Percentiles rank a stretch among this genome's conserved stretches.
phyloP scores from a whole-genome alignment of 1,140 invertebrate species.

The Lordiphosa stackelbergi region DNA sequence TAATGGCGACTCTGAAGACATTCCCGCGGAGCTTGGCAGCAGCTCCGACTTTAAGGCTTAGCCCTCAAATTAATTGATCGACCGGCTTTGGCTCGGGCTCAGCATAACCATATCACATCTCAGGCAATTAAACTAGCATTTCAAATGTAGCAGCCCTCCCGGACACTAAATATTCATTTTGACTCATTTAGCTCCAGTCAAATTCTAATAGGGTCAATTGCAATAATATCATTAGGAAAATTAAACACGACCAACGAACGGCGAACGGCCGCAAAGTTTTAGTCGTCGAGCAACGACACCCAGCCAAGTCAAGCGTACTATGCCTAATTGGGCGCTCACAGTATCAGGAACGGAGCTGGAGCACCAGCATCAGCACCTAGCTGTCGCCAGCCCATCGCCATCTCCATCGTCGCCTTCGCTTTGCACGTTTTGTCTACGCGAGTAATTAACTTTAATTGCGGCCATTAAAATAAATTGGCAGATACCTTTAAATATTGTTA shows the following conservation, averaged over 20 bases:
- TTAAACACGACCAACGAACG: slow-evolving; percentile 58
- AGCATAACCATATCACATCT: slow-evolving; percentile 59
- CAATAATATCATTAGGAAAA: slow-evolving; percentile 76
- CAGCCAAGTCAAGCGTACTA: slow-evolving; percentile 69
- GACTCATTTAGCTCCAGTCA: slow-evolving; percentile 66
- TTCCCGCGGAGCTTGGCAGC: slow-evolving; percentile 7
- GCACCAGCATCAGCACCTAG: slow-evolving; percentile 37
- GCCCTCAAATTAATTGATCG: slow-evolving; percentile 59
- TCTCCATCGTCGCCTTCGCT: slow-evolving; percentile 30
- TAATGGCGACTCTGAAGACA: slow-evolving; percentile 31
- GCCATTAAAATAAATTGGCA: slow-evolving; percentile 77
- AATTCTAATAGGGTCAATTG: slow-evolving; percentile 74
- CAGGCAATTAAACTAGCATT: slow-evolving; percentile 56
- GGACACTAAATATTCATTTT: slow-evolving; percentile 69
- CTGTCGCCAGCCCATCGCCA: slow-evolving; percentile 33
- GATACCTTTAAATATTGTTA: slow-evolving; percentile 77
- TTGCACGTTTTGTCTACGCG: slow-evolving; percentile 76
- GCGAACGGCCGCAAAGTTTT: slow-evolving; percentile 45
- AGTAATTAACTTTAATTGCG: slow-evolving; percentile 77
- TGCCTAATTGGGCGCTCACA: slow-evolving; percentile 72
- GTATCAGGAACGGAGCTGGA: slow-evolving; percentile 26
- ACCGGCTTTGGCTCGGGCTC: slow-evolving; percentile 27
- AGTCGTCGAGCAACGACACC: slow-evolving; percentile 52
- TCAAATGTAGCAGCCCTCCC: slow-evolving; percentile 30
- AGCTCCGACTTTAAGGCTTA: slow-evolving; percentile 52